These are phyloP conservation scores for Cetonia aurata DNA, from an alignment of 2,888 invertebrate genomes.

Conservation along the genomic window DNA sequence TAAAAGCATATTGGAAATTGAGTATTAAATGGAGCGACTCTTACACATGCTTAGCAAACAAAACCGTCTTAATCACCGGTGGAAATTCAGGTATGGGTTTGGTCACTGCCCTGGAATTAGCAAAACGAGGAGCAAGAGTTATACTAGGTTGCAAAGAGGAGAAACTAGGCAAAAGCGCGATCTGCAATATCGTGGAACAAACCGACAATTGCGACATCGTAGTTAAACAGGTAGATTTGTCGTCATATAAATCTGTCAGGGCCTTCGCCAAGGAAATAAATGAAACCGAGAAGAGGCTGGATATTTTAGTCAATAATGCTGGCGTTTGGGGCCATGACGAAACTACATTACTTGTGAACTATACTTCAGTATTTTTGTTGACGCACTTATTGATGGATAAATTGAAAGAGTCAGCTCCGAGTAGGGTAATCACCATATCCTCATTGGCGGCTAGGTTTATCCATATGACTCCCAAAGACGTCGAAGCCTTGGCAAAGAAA, in stretches of 20 bases:
- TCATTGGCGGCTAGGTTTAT: slow-evolving; percentile 54
- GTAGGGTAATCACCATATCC: slow-evolving; percentile 57
- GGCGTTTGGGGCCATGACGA: slow-evolving; percentile 69
- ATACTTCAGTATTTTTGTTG: slow-evolving; percentile 75
- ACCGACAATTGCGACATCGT: slow-evolving; percentile 61
- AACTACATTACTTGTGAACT: slow-evolving; percentile 74
- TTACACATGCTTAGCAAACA: slow-evolving; percentile 46
- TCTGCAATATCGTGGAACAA: slow-evolving; percentile 54
- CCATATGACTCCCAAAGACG: slow-evolving; percentile 50
- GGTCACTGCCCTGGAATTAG: slow-evolving; percentile 63
- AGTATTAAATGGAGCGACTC: slow-evolving; percentile 27
- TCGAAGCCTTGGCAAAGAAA: slow-evolving; percentile 43
- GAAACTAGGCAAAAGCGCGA: slow-evolving; percentile 44
- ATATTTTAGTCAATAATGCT: slow-evolving; percentile 76
- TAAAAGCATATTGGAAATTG: slow-evolving; percentile 40
- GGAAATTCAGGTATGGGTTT: slow-evolving; percentile 64
- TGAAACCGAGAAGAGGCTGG: slow-evolving; percentile 68
- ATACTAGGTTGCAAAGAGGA: slow-evolving; percentile 69
- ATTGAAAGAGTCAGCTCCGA: slow-evolving; percentile 60
- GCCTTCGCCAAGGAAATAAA: slow-evolving; percentile 73
- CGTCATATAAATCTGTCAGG: slow-evolving; percentile 70
- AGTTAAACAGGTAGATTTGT: slow-evolving; percentile 68
- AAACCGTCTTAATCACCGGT: slow-evolving; percentile 48
- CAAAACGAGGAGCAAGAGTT: slow-evolving; percentile 68
- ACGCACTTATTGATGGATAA: slow-evolving; percentile 73